phyloP scores from a whole-genome alignment of 2,797 vertebrate genomes.

The Enoplosus armatus region DNA sequence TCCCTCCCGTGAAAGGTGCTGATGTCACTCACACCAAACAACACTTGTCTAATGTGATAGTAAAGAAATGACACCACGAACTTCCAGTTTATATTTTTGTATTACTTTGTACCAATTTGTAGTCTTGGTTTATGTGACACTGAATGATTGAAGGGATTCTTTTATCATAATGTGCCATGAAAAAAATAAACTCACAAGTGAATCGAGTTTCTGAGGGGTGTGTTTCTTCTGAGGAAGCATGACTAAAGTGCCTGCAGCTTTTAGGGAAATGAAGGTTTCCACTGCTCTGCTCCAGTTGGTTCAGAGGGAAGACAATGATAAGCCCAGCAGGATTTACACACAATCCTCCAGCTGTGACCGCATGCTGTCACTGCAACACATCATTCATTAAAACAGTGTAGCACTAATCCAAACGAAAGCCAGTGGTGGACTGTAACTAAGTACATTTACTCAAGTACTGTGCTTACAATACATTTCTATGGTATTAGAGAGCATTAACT shows the following conservation, averaged over 20 bases:
- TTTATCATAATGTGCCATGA: slow-evolving; percentile 70
- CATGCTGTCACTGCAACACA: slow-evolving; percentile 36
- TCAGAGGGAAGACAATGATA: slow-evolving; percentile 30
- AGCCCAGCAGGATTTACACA: slow-evolving; percentile 41
- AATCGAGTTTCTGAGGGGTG: slow-evolving; percentile 51
- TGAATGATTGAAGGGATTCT: slow-evolving; percentile 57
- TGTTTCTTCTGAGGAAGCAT: slow-evolving; percentile 26
- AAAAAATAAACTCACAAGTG: slow-evolving; percentile 74
- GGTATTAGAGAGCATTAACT: not conserved
- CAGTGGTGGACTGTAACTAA: slow-evolving; percentile 1
- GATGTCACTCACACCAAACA: slow-evolving; percentile 62
- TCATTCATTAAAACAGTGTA: slow-evolving; percentile 18
- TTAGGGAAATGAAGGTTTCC: slow-evolving; percentile 34
- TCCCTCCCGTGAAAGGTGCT: slow-evolving; percentile 49
- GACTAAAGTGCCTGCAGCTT: slow-evolving; percentile 36
- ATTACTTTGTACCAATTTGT: slow-evolving; percentile 79
- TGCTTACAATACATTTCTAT: not conserved
- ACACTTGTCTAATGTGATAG: slow-evolving; percentile 56
- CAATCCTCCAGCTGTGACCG: slow-evolving; percentile 50
- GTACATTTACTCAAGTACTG: not conserved
- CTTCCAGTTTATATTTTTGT: slow-evolving; percentile 79
- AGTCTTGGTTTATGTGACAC: slow-evolving; percentile 75
- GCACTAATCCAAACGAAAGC: not conserved
- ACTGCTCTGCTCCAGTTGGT: slow-evolving; percentile 4
- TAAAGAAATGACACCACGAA: slow-evolving; percentile 63